Evolutionary conservation across 2,797 vertebrate species (phyloP), one percentile per base, ranked within the genome.

Genomic region (Luscinia megarhynchos): DNA sequence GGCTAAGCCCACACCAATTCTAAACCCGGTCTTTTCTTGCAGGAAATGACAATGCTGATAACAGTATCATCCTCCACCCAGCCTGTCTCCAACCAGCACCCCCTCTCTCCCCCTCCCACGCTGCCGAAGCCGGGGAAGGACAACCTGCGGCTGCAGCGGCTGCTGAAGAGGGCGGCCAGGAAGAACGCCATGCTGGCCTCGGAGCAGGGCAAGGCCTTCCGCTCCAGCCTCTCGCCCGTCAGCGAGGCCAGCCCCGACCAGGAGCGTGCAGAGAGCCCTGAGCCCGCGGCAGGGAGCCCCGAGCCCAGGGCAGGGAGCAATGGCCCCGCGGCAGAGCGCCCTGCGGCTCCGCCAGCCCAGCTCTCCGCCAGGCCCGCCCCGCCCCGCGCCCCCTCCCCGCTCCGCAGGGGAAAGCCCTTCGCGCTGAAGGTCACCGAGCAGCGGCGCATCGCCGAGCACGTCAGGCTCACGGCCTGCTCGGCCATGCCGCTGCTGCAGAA

Each of bases 101-200:
- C 98, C 90, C 97, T 97, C 27, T 98, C 98, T 50, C 99, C 99
- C 0, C 99, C 99, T 1, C 98, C 99, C 26, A 95, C 99, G 57
- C 95, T 98, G 7, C 99, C 99, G 26, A 99, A 99, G 96, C 99
- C 99, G 0, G 97, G 98, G 41, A 99, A 98, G 94, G 99, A 99
- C 97, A 99, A 99, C 53, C 97, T 98, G 11, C 97, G 98, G 34
- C 98, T 99, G 66, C 99, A 99, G 97, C 98, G 98, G 76, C 98
- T 99, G 30, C 97, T 99, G 95, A 98, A 98, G 96, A 99, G 98
- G 97, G 98, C 98, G 5, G 97, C 98, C 68, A 98, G 98, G 97
- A 99, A 98, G 70, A 97, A 86, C 0, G 89, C 96, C 2, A 30
- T 97, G 53, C 96, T 98, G 36, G 14, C 96, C 57, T 95, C 97